phyloP scores from a whole-genome alignment of 2,888 invertebrate genomes.

The Nomada goodeniana region DNA sequence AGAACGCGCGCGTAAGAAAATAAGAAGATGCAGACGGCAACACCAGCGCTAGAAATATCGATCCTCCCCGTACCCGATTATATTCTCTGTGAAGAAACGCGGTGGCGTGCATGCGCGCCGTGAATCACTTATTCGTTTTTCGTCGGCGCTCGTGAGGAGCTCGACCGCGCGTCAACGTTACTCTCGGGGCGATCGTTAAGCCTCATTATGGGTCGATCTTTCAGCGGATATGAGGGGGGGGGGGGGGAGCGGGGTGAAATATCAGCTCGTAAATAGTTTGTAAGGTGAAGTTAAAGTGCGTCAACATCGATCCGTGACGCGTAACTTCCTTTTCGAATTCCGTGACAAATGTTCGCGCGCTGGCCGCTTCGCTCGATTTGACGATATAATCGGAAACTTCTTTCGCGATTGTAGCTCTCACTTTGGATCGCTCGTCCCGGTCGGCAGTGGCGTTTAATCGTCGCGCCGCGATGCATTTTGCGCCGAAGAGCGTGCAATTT shows the following conservation, averaged over 20 bases:
- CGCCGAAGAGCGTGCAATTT: no score
- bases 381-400: conserved; percentile 13
- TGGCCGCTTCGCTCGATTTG: neutral
- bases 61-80: conserved; percentile 48
- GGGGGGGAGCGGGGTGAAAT: conserved; percentile 22
- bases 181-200: conserved; percentile 76
- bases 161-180: conserved; percentile 74
- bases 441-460: conserved; percentile 9
- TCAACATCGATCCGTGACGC: conserved; percentile 55
- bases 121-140: conserved; percentile 79
- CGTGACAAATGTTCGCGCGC: conserved; percentile 22
- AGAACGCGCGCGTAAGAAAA: no score
- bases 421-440: neutral
- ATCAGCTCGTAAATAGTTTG: conserved; percentile 69
- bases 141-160: conserved; percentile 66
- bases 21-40: neutral
- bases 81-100: conserved; percentile 45
- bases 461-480: neutral
- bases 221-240: conserved; percentile 65
- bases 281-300: conserved; percentile 53
- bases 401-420: conserved; percentile 17
- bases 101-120: conserved; percentile 75
- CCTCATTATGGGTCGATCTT: conserved; percentile 76
- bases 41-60: conserved; percentile 45
- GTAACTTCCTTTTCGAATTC: conserved; percentile 25